Percentiles rank a stretch among this genome's conserved stretches.
Conservation (phyloP, 2,113 vertebrate species). For the Lamprologus sp. region DNA sequence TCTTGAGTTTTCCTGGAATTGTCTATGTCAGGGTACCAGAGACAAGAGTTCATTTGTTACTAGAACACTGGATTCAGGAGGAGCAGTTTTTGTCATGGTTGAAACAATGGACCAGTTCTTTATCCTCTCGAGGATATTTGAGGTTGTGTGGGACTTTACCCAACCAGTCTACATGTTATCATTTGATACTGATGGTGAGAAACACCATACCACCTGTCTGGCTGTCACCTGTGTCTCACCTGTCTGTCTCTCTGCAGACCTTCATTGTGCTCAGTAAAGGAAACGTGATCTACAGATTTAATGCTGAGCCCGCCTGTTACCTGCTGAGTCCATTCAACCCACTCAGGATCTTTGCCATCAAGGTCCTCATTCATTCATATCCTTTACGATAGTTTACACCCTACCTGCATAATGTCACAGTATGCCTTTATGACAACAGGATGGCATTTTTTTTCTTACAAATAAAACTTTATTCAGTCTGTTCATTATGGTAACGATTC, state of each 20-base stretch:
- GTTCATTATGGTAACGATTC: constrained; percentile 95
- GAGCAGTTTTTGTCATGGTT: neutral
- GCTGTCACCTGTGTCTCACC: neutral
- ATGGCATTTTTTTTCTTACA: constrained; percentile 73
- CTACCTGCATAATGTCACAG: neutral
- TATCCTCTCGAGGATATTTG: neutral
- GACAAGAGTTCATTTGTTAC: neutral
- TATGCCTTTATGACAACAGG: neutral
- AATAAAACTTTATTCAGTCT: constrained; percentile 86
- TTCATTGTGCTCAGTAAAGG: constrained; percentile 91
- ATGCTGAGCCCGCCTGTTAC: constrained; percentile 82
- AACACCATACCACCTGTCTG: neutral
- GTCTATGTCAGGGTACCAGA: neutral
- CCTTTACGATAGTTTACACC: constrained; percentile 63
- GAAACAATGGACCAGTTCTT: neutral
- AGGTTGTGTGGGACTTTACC: neutral
- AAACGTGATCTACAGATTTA: constrained; percentile 89
- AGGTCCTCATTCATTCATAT: constrained; percentile 95
- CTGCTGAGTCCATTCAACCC: constrained; percentile 79
- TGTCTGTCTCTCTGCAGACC: constrained; percentile 70
- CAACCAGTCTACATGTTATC: neutral
- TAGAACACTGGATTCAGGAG: neutral
- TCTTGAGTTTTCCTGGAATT: neutral
- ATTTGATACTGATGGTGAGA: neutral
- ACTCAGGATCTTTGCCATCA: constrained; percentile 77